Evolutionary conservation across 2,888 invertebrate species (phyloP), one percentile per base, ranked within the genome.

Genomic region (Agapostemon virescens): DNA sequence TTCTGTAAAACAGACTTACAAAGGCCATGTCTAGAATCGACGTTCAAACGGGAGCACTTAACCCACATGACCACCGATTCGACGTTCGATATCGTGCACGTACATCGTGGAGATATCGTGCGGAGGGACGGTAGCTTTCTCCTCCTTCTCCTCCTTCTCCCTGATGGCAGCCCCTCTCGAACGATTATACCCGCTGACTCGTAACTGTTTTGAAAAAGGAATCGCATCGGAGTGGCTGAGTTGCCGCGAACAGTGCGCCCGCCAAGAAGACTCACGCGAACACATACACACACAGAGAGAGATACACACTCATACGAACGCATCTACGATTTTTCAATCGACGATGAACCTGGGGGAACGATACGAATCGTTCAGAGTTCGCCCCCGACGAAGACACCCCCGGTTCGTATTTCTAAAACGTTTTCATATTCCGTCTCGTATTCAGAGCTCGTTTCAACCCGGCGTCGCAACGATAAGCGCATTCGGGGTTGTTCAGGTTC

Each of bases 391-490:
- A 40, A 55, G 38, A 30, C 20, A n/a, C 49, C 30, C 23, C 26
- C 40, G n/a, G 49, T 4, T n/a, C n/a, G n/a, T 42, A 30, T 73
- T 73, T 55, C 49, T 38, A 42, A n/a, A 74, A 68, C 52, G 68
- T 58, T 69, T 79, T 79, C 80, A 66, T 72, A n/a, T 42, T 40
- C 23, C 0, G 20, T 33, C 42, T 13, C 26, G 64, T 11, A n/a
- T 69, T 74, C 68, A 40, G 40, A n/a, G 11, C 64, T 73, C 69
- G 33, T 75, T 75, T 72, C 61, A 58, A 42, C 20, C 40, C 36
- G 23, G 49, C 75, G 71, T 69, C 52, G 45, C 76, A 52, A 77
- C 84, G 83, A 84, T 86, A 84, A 88, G 85, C 85, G 83, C 85
- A 84, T 87, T 86, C 84, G 82, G 55, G 33, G 20, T 36, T 20